Conservation (phyloP, 2,113 vertebrate species). For the Anoplopoma fimbria region DNA sequence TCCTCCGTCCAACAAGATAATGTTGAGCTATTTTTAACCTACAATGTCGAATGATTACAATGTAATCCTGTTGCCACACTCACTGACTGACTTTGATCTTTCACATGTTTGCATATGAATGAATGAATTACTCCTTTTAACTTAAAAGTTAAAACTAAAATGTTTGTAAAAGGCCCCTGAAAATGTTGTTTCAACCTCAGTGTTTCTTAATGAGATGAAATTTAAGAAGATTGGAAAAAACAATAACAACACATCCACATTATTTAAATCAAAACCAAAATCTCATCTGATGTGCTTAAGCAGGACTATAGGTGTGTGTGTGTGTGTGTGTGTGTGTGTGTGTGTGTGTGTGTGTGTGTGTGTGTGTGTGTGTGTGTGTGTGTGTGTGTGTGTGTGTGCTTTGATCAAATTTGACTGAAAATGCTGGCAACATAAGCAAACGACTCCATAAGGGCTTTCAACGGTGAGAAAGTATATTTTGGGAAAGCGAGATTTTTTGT, state of each 20-base stretch:
- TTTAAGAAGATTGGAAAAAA: neutral
- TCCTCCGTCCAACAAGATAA: neutral
- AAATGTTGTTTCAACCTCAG: neutral
- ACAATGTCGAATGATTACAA: neutral
- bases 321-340: too few relatives aligned
- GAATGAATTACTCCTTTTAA: neutral
- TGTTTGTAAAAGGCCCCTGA: too few relatives aligned
- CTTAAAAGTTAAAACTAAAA: too few relatives aligned
- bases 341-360: too few relatives aligned
- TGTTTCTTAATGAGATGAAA: neutral
- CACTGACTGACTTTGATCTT: neutral
- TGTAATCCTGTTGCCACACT: neutral
- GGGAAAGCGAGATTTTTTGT: neutral
- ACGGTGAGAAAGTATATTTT: neutral
- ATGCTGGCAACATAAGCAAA: neutral
- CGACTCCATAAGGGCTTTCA: neutral
- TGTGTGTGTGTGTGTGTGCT: neutral
- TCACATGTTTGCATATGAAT: neutral
- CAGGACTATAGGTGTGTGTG: too few relatives aligned
- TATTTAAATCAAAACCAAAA: too few relatives aligned
- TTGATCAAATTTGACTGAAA: neutral
- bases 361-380: too few relatives aligned
- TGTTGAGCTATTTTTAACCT: constrained; percentile 2
- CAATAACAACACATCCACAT: too few relatives aligned
- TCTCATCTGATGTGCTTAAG: too few relatives aligned